A percentile compares a stretch with the other conserved stretches of the same genome.
Conservation (phyloP, 2,888 invertebrate species). For the Caradrina clavipalpis region DNA sequence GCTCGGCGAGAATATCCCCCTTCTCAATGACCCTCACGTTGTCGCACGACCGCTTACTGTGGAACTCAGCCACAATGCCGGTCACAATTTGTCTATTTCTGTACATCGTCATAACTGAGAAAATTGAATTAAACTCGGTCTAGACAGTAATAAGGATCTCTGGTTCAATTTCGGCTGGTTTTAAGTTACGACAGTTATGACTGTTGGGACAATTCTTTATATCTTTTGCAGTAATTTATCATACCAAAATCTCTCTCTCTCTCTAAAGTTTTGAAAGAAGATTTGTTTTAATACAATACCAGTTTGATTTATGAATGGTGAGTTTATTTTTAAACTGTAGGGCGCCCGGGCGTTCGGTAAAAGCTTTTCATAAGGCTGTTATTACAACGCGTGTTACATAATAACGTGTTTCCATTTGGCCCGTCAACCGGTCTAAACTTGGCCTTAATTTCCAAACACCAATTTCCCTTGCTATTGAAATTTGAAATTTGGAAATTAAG, state of each 20-base stretch:
- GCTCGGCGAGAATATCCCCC: slow-evolving; percentile 38
- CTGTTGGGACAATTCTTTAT: slow-evolving; percentile 32
- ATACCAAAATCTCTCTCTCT: slow-evolving; percentile 14
- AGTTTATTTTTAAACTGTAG: slow-evolving; percentile 9
- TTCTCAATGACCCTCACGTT: slow-evolving; percentile 42
- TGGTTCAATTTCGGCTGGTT: slow-evolving; percentile 32
- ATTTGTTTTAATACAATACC: slow-evolving; percentile 25
- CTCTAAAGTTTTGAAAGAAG: slow-evolving; percentile 27
- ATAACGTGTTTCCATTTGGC: slow-evolving; percentile 11
- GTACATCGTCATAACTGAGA: slow-evolving; percentile 38
- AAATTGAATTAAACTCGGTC: slow-evolving; percentile 55
- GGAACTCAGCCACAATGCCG: slow-evolving; percentile 12
- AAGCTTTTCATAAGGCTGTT: slow-evolving; percentile 14
- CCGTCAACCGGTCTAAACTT: neutral
- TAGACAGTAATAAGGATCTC: slow-evolving; percentile 48
- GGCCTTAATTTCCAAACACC: neutral
- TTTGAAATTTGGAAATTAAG: too few relatives aligned
- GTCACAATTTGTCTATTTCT: slow-evolving; percentile 37
- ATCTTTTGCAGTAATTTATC: slow-evolving; percentile 40
- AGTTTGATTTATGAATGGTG: slow-evolving; percentile 14
- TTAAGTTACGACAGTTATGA: slow-evolving; percentile 43
- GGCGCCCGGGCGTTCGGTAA: neutral
- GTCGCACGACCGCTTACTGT: slow-evolving; percentile 43
- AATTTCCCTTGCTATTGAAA: neutral
- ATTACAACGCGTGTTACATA: slow-evolving; percentile 24